A percentile compares a stretch with the other conserved stretches of the same genome.
These are phyloP conservation scores for Ormyrus rosae DNA, from an alignment of 2,888 invertebrate species.

Conservation along the genomic window DNA sequence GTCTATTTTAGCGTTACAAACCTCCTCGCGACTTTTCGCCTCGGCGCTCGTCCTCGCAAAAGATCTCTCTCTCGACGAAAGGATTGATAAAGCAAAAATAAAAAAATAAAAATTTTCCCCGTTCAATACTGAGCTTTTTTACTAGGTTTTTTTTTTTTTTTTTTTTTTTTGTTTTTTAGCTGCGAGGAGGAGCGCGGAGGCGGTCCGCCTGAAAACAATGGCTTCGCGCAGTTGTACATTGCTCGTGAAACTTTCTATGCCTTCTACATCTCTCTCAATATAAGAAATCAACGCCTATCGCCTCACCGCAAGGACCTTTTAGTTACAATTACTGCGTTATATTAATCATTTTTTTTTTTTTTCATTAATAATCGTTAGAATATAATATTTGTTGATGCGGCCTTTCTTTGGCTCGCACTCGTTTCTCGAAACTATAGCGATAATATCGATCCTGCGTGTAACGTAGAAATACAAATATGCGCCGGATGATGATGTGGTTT, in stretches of 20 bases:
- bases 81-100: neutral
- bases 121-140: neutral
- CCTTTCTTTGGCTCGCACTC: conserved; percentile 14
- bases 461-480: conserved; percentile 43
- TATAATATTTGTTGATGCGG: conserved; percentile 70
- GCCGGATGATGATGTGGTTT: conserved; percentile 31
- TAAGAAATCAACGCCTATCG: conserved; percentile 53
- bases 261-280: conserved; percentile 45
- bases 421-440: conserved; percentile 17
- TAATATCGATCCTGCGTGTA: conserved; percentile 30
- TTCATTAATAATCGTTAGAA: conserved; percentile 69
- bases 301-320: conserved; percentile 48
- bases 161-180: too few species aligned
- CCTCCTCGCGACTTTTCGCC: neutral
- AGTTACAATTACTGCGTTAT: conserved; percentile 71
- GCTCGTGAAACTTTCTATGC: neutral
- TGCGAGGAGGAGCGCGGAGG: neutral
- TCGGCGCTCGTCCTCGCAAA: too few species aligned
- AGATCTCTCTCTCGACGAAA: too few species aligned
- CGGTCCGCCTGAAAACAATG: too few species aligned
- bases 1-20: conserved; percentile 45
- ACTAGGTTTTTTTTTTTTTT: too few species aligned
- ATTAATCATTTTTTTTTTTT: conserved; percentile 62
- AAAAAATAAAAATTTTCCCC: conserved; percentile 19
- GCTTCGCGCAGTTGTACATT: neutral